Percentiles rank a stretch among this genome's conserved stretches.
phyloP scores from a whole-genome alignment of 2,888 invertebrate species.

The Scaptomyza reducta region DNA sequence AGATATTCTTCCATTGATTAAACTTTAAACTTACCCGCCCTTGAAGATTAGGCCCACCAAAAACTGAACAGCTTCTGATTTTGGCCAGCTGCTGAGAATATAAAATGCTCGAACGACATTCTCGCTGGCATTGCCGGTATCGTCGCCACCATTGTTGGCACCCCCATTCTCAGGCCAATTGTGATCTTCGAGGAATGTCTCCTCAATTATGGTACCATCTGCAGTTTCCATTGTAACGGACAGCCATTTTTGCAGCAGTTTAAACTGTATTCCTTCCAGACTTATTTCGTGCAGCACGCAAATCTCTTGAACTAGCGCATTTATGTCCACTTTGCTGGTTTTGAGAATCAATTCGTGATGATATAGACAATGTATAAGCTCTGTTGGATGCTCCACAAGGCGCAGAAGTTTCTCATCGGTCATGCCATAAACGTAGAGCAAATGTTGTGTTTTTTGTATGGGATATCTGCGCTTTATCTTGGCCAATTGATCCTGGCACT shows the following conservation, averaged over 20 bases:
- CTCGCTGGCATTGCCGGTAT: constrained; percentile 69
- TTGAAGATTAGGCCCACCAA: constrained; percentile 82
- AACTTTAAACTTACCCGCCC: constrained; percentile 75
- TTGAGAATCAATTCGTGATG: constrained; percentile 82
- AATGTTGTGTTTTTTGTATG: constrained; percentile 83
- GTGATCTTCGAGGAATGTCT: constrained; percentile 83
- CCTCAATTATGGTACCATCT: constrained; percentile 80
- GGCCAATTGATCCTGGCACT: constrained; percentile 77
- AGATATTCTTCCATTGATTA: background rate
- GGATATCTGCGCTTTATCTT: constrained; percentile 84
- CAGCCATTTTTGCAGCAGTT: constrained; percentile 83
- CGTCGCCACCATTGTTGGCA: constrained; percentile 33
- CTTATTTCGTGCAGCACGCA: constrained; percentile 79
- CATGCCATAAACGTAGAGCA: constrained; percentile 82
- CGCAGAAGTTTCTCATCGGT: constrained; percentile 82
- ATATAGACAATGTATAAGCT: constrained; percentile 82
- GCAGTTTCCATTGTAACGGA: constrained; percentile 73
- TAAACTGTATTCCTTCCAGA: constrained; percentile 80
- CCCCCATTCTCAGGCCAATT: constrained; percentile 54
- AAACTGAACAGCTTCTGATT: constrained; percentile 80
- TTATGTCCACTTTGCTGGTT: constrained; percentile 81
- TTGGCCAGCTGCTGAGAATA: constrained; percentile 83
- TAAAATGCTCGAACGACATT: constrained; percentile 83
- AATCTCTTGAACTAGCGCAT: constrained; percentile 82
- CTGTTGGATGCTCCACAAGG: constrained; percentile 81